Base-by-base conservation (phyloP, 2,888 invertebrate genomes). In the Aromia moschata region DNA sequence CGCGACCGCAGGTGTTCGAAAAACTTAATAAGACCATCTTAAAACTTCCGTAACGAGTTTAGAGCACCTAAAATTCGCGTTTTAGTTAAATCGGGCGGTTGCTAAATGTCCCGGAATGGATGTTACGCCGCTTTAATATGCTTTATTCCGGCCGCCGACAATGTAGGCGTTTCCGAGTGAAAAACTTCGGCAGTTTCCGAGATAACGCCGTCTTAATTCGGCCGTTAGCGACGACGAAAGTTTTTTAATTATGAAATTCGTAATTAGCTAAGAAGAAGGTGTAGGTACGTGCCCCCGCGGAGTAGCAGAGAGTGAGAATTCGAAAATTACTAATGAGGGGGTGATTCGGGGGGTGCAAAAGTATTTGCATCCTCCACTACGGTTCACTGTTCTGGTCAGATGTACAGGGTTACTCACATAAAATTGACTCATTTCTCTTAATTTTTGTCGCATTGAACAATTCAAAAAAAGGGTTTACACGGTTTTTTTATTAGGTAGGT, bases 41-140 rank as follows among this genome's bases (percentile, higher is more conserved):
- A 52, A 60, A 62, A 59, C 51, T 65, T 56, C 61, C 46, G 59
- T 65, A 73, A 72, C 67, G 70, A 69, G 60, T 73, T 68, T 70
- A 63, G 61, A 70, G 62, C 69, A 64, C 60, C 65, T 66, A 56
- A 69, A 73, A 71, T 66, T 66, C 65, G 67, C 70, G 68, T 65
- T 68, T 66, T 64, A 65, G 68, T 70, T 72, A 73, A 74, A 75
- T 75, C 73, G 71, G 74, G 72, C 68, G 68, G 63, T 68, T 65
- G 72, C 68, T 70, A 69, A 73, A 72, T 71, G 70, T 69, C 64
- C 67, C 62, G 64, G 56, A 67, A 67, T 62, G 64, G 63, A 60
- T 52, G 62, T 62, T 53, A 57, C 56, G 64, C 59, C 54, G 60
- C 56, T 58, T 64, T 56, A 56, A 61, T 56, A 63, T 64, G 49